phyloP scores from a whole-genome alignment of 2,888 invertebrate species.

The Melinaea marsaeus region DNA sequence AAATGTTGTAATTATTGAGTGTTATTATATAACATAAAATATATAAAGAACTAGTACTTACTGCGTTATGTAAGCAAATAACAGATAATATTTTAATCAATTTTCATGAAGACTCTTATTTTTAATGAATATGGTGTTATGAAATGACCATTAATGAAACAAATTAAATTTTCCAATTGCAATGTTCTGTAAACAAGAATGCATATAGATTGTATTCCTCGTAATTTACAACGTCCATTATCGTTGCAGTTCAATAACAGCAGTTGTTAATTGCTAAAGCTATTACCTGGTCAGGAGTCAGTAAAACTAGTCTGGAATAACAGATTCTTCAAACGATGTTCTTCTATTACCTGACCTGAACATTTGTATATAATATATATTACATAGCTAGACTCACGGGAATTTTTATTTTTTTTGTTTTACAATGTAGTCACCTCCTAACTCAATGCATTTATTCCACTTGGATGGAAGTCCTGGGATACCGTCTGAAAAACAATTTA shows the following conservation, averaged over 20 bases:
- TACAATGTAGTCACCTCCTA: no score
- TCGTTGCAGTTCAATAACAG: neutral
- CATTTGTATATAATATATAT: no score
- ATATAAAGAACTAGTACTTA: neutral
- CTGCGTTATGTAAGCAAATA: neutral
- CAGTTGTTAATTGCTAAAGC: conserved; percentile 18
- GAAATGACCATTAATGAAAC: neutral
- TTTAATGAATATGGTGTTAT: neutral
- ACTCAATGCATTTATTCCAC: no score
- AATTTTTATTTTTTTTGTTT: no score
- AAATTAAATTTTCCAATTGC: neutral
- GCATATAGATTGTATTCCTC: neutral
- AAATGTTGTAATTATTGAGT: neutral
- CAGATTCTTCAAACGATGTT: neutral
- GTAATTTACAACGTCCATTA: neutral
- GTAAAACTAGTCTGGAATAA: neutral
- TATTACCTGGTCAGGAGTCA: conserved; percentile 9
- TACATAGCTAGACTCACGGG: no score
- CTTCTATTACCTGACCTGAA: neutral
- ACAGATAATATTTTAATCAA: neutral
- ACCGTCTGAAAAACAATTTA: no score
- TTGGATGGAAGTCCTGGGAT: no score
- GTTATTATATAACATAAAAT: neutral
- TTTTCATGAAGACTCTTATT: no score
- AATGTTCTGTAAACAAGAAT: conserved; percentile 7